Conservation (phyloP, 2,888 invertebrate species). For the Dasysyrphus tricinctus region DNA sequence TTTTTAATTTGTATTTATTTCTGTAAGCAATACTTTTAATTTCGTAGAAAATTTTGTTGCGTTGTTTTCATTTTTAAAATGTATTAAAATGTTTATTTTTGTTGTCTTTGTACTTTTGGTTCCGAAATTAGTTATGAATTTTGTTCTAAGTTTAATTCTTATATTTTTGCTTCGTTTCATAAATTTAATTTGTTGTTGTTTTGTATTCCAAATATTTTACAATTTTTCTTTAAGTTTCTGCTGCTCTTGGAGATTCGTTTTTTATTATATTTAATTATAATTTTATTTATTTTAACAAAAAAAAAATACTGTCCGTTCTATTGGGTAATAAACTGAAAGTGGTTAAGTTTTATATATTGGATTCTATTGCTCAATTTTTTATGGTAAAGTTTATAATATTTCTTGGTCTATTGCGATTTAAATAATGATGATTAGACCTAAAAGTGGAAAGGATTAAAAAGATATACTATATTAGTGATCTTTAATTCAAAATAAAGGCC, state of each 20-base stretch:
- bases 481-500: neutral
- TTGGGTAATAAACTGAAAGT: conserved; percentile 80
- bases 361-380: conserved; percentile 74
- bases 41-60: conserved; percentile 72
- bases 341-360: conserved; percentile 78
- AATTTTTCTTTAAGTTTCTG: conserved; percentile 34
- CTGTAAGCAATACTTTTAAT: conserved; percentile 53
- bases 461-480: neutral
- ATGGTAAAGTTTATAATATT: conserved; percentile 69
- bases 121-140: conserved; percentile 70
- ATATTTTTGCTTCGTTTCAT: conserved; percentile 51
- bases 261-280: neutral
- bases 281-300: conserved; percentile 59
- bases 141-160: conserved; percentile 36
- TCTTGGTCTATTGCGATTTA: conserved; percentile 75
- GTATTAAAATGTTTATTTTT: conserved; percentile 48
- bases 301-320: conserved; percentile 79
- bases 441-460: conserved; percentile 11
- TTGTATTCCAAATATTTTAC: conserved; percentile 58
- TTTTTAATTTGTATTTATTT: conserved; percentile 18
- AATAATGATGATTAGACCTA: conserved; percentile 76
- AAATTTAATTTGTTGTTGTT: conserved; percentile 71
- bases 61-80: conserved; percentile 48
- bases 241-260: conserved; percentile 34
- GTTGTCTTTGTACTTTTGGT: conserved; percentile 72